Evolutionary conservation across 2,888 invertebrate genomes (phyloP), one percentile per base, ranked within the genome.

Genomic region (Meghimatium bilineatum): DNA sequence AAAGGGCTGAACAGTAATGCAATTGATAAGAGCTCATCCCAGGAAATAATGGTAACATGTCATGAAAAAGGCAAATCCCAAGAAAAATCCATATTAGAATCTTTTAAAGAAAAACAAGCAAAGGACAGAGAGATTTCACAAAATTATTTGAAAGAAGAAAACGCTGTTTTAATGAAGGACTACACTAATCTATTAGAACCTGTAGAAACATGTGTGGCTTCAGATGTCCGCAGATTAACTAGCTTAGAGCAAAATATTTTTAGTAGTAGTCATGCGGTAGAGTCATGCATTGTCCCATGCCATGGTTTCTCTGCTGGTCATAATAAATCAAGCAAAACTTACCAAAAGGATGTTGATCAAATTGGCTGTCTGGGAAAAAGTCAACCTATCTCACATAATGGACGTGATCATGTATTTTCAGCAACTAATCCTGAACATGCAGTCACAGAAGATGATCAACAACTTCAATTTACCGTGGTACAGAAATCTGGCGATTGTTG

Each of bases 31-130:
- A 36, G 20, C 6, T 67, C 44, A n/a, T 17, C 52, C 14, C 36
- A 23, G 6, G n/a, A 34, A 17, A 12, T 26, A 56, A 29, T 36
- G n/a, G 20, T 34, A 29, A 5, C 8, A 63, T 1, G n/a, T 26
- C 29, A 79, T 29, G 26, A 38, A 60, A 34, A 52, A 63, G 29
- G 17, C 2, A 26, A 26, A 5, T 49, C 12, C 44, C 23, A 66
- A 32, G 32, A 66, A 32, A 72, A 72, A 29, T 81, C 81, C 44
- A 36, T 81, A 14, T 26, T 81, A 63, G 81, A 81, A 44, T n/a
- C 38, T n/a, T 81, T 81, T 32, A 52, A 63, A 49, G 81, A 74
- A 63, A 38, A 74, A 12, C 63, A 81, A 34, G 60, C 60, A 10
- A 60, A 38, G 17, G 32, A 34, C 17, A 29, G 29, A 8, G 29